Evolutionary conservation across 2,888 invertebrate genomes (phyloP), one percentile per base, ranked within the genome.

Genomic region (Sarcophaga variegata): DNA sequence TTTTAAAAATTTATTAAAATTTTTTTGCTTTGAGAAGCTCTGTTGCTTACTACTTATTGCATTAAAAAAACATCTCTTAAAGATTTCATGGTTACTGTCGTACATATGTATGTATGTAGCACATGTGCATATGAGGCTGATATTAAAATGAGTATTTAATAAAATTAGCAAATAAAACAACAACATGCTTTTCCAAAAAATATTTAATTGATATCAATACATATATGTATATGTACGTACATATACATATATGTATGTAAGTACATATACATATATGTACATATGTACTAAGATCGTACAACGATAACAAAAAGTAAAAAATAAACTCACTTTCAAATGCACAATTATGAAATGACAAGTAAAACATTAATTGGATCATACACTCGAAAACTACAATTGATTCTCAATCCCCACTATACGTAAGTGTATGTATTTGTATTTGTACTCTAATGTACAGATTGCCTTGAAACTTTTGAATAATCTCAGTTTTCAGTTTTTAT

Each of bases 301-400:
- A 76, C 77, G 72, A 77, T 60, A 62, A 45, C 22, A 60, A 62
- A 20, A 11, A 66, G 17, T 64, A 66, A 0, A 66, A 54, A 72
- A 76, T 17, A 69, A 49, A 75, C 14, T 69, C 45, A 70, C 64
- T 71, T 71, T 82, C 76, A 82, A 82, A 72, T 72, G 37, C 72
- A 83, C 69, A 81, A 76, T 74, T 78, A 74, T 77, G 69, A 87
- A 81, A 14, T 12, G 54, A 17, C 54, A 54, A 54, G 54, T 54
- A 54, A 81, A 87, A 78, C 69, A 83, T 81, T 83, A 87, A 86
- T 86, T 86, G 60, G 81, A 86, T 79, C 81, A 64, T 63, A 47
- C 49, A 59, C 60, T 66, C 54, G 22, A 64, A 27, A 25, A 37
- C 17, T 49, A 64, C 49, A 76, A 37, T 37, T 37, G 37, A 37